Evolutionary conservation across 2,797 vertebrate genomes (phyloP).

Genomic region (Rhynchotus rufescens): DNA sequence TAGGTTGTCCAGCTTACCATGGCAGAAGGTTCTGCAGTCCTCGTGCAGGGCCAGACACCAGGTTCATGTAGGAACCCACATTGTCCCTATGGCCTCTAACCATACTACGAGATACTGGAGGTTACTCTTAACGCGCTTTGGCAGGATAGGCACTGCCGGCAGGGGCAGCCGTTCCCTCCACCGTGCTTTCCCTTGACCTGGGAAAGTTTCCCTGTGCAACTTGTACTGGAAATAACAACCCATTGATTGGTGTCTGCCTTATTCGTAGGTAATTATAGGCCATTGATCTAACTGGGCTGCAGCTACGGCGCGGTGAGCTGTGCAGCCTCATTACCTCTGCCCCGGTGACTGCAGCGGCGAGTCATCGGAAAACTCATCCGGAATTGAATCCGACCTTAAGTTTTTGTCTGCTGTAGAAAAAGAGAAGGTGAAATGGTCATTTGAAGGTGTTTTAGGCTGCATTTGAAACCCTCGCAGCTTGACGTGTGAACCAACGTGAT

Average conservation of each 20-base stretch:
- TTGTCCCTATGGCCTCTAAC: slow-evolving; percentile 51
- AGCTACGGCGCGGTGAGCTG: slow-evolving; percentile 48
- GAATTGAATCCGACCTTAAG: slow-evolving; percentile 48
- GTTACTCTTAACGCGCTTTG: slow-evolving; percentile 60
- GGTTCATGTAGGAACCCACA: slow-evolving; percentile 37
- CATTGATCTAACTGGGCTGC: slow-evolving; percentile 79
- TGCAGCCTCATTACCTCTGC: slow-evolving; percentile 76
- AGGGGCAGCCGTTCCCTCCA: slow-evolving; percentile 67
- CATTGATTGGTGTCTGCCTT: slow-evolving; percentile 82
- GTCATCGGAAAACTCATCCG: slow-evolving; percentile 60
- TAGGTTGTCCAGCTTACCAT: not conserved
- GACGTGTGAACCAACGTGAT: not conserved
- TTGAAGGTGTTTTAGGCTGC: slow-evolving; percentile 14
- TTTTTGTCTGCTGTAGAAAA: slow-evolving; percentile 55
- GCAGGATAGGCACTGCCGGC: slow-evolving; percentile 46
- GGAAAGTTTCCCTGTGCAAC: slow-evolving; percentile 75
- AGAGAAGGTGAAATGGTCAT: slow-evolving; percentile 39
- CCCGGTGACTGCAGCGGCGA: slow-evolving; percentile 57
- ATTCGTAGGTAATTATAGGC: slow-evolving; percentile 83
- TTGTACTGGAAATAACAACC: slow-evolving; percentile 77
- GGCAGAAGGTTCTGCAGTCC: not conserved
- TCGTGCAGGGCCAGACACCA: slow-evolving; percentile 14
- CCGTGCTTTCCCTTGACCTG: slow-evolving; percentile 68
- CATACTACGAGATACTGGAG: slow-evolving; percentile 43
- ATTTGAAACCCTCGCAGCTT: not conserved